A percentile compares a stretch with the other conserved stretches of the same genome.
phyloP scores from a whole-genome alignment of 2,888 invertebrate genomes.

The Eupithecia exiguata region DNA sequence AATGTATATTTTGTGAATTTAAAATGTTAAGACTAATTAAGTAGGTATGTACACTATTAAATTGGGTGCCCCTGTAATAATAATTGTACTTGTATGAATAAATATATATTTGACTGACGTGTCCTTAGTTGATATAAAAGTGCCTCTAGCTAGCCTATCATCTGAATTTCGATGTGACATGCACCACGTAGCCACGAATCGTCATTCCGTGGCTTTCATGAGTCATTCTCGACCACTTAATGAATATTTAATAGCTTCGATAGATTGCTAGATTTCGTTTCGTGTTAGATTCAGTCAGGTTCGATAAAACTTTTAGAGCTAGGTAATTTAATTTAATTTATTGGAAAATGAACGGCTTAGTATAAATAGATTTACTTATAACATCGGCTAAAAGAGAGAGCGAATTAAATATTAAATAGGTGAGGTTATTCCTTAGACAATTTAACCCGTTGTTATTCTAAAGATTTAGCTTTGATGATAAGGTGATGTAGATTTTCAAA shows the following conservation, averaged over 20 bases:
- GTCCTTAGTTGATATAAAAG: background rate
- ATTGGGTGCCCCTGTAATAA: too few species aligned
- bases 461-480: background rate
- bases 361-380: too few species aligned
- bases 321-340: background rate
- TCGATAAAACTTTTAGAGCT: conserved; percentile 5
- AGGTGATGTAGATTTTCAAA: background rate
- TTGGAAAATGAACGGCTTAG: too few species aligned
- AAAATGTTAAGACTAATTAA: too few species aligned
- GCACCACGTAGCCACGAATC: background rate
- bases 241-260: conserved; percentile 10
- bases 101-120: too few species aligned
- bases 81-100: too few species aligned
- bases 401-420: too few species aligned
- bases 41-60: too few species aligned
- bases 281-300: background rate
- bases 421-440: too few species aligned
- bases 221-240: background rate
- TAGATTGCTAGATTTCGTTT: background rate
- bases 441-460: too few species aligned
- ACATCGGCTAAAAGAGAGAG: too few species aligned
- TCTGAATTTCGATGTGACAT: background rate
- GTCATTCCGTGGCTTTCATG: background rate
- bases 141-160: background rate
- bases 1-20: too few species aligned